Percentiles rank a stretch among this genome's conserved stretches.
phyloP scores from a whole-genome alignment of 23 tunicate genomes.

The Halocynthia aurantium region DNA sequence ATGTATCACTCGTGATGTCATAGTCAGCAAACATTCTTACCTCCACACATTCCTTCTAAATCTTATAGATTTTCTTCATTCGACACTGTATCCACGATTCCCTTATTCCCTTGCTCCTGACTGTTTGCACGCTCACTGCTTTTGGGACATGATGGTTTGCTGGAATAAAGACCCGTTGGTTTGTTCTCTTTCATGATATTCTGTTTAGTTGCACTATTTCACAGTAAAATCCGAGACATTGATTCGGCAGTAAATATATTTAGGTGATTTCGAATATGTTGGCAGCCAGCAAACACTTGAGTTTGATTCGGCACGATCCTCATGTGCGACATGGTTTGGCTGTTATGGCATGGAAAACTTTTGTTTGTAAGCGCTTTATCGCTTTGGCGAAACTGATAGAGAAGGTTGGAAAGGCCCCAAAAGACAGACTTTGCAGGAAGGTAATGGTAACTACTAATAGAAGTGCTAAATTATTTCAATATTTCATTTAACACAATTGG shows the following conservation, averaged over 20 bases:
- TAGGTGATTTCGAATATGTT: slow-evolving; percentile 30
- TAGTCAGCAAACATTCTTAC: slow-evolving; percentile 19
- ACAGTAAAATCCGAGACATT: background rate
- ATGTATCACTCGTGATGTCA: slow-evolving; percentile 14
- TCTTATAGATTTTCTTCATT: slow-evolving; percentile 8
- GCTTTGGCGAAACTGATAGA: slow-evolving; percentile 64
- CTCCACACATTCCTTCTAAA: background rate
- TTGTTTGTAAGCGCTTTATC: slow-evolving; percentile 29
- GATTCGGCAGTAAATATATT: background rate
- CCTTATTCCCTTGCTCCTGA: slow-evolving; percentile 32
- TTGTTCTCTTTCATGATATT: background rate
- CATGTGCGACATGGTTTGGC: slow-evolving; percentile 59
- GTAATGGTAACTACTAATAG: slow-evolving; percentile 8
- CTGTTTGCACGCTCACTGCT: slow-evolving; percentile 64
- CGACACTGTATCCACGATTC: background rate
- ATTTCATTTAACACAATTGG: background rate
- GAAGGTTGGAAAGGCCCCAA: slow-evolving; percentile 82
- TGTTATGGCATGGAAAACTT: slow-evolving; percentile 62
- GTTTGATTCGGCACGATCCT: slow-evolving; percentile 29
- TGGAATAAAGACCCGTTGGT: slow-evolving; percentile 82
- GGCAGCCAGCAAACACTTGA: slow-evolving; percentile 29
- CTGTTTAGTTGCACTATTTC: background rate
- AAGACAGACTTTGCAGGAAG: slow-evolving; percentile 70
- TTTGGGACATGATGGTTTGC: slow-evolving; percentile 58
- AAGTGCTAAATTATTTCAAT: background rate